Evolutionary conservation across 2,797 vertebrate genomes (phyloP).

Genomic region (Pitangus sulphuratus): DNA sequence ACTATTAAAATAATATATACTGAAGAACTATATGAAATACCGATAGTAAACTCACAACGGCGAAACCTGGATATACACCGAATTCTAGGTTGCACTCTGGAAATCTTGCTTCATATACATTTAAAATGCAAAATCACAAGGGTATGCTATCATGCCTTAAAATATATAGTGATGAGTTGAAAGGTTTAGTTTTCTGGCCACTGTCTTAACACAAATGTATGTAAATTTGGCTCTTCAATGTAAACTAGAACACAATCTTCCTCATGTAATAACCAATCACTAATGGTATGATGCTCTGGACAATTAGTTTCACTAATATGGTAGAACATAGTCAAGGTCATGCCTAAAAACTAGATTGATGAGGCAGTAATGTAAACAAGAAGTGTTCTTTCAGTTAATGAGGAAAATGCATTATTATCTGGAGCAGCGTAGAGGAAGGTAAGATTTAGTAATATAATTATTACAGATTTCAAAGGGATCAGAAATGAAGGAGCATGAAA

Average conservation of each 20-base stretch:
- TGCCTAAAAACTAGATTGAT: neutral
- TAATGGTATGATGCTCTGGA: neutral
- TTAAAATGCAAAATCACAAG: neutral
- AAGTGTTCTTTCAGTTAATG: neutral
- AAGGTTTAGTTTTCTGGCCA: neutral
- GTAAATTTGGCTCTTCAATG: neutral
- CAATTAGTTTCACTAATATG: neutral
- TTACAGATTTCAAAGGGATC: neutral
- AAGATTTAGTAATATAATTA: neutral
- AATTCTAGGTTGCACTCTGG: neutral
- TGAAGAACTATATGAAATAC: neutral
- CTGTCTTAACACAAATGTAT: neutral
- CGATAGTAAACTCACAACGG: neutral
- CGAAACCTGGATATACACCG: neutral
- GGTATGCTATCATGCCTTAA: neutral
- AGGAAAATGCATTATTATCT: neutral
- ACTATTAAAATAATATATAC: neutral
- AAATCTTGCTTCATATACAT: neutral
- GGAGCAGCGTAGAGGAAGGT: neutral
- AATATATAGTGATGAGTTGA: neutral
- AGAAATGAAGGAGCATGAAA: neutral
- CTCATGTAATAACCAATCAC: neutral
- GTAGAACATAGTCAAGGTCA: neutral
- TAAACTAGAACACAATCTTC: neutral
- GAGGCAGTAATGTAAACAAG: neutral